Percentiles rank a stretch among this genome's conserved stretches.
Conservation (phyloP, 2,888 invertebrate genomes). For the Rotaria magnacalcarata region DNA sequence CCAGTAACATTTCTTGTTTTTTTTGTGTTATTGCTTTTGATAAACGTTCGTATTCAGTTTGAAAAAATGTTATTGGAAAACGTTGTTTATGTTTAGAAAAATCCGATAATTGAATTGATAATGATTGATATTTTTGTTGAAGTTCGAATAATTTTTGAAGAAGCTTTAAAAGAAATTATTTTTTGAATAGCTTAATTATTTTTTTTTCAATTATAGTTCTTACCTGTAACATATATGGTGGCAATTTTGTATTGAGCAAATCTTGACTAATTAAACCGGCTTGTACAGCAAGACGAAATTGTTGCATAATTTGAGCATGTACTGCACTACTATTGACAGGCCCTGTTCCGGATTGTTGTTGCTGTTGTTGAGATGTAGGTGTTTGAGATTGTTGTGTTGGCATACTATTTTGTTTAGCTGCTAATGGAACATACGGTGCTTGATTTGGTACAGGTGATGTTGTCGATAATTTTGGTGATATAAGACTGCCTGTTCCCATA, state of each 20-base stretch:
- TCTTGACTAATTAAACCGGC: constrained; percentile 40
- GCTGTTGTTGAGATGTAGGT: not conserved
- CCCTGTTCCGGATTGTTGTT: not conserved
- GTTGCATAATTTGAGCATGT: constrained; percentile 41
- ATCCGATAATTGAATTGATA: not conserved
- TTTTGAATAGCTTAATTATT: no score
- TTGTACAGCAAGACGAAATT: constrained; percentile 41
- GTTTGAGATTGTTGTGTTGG: constrained; percentile 14
- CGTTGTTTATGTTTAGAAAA: constrained; percentile 33
- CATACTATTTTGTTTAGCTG: not conserved
- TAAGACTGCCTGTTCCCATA: not conserved
- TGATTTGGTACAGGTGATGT: constrained; percentile 35
- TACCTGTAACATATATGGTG: constrained; percentile 39
- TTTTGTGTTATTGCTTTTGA: not conserved
- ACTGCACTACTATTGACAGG: not conserved
- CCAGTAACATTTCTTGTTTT: constrained; percentile 24
- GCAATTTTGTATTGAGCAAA: constrained; percentile 42
- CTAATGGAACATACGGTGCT: not conserved
- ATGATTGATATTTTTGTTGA: constrained; percentile 10
- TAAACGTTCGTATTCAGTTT: constrained; percentile 23
- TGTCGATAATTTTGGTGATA: not conserved
- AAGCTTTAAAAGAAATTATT: not conserved
- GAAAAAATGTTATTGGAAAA: constrained; percentile 25
- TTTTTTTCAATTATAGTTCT: not conserved
- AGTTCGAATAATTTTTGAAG: constrained; percentile 31